Evolutionary conservation across 2,888 invertebrate species (phyloP).

Genomic region (Polydrusus pterygomalis): DNA sequence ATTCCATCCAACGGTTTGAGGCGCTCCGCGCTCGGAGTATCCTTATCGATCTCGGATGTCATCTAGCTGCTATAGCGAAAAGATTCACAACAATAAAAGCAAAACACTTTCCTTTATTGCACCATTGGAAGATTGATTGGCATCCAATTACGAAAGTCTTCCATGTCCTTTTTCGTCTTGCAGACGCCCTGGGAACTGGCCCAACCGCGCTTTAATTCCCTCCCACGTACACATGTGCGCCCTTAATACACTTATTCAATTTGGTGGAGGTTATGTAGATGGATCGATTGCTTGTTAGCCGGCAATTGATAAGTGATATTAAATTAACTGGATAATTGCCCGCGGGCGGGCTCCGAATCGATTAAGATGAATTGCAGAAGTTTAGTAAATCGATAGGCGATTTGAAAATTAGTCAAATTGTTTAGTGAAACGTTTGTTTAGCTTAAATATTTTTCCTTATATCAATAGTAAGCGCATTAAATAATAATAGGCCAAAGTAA

Average conservation of each 20-base stretch:
- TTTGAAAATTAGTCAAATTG: background rate
- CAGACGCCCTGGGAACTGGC: conserved; percentile 11
- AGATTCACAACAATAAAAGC: background rate
- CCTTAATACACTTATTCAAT: conserved; percentile 41
- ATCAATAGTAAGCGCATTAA: too few relatives aligned
- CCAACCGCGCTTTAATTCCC: conserved; percentile 1
- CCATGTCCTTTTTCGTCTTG: conserved; percentile 5
- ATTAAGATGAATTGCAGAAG: conserved; percentile 15
- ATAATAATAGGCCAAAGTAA: too few relatives aligned
- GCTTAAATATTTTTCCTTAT: too few relatives aligned
- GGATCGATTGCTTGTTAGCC: conserved; percentile 34
- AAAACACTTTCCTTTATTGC: background rate
- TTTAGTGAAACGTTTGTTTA: too few relatives aligned
- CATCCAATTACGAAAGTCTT: background rate
- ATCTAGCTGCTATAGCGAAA: background rate
- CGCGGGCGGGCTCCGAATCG: background rate
- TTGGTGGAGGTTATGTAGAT: conserved; percentile 35
- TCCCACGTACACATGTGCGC: conserved; percentile 3
- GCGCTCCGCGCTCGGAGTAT: too few relatives aligned
- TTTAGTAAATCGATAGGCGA: conserved; percentile 12
- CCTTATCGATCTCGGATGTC: too few relatives aligned
- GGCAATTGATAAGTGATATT: conserved; percentile 34
- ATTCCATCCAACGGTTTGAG: too few relatives aligned
- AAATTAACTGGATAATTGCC: conserved; percentile 37
- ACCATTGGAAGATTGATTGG: conserved; percentile 10